Percentiles rank a stretch among this genome's conserved stretches.
Conservation (phyloP, 1,140 invertebrate genomes). For the Brachionus angularis region DNA sequence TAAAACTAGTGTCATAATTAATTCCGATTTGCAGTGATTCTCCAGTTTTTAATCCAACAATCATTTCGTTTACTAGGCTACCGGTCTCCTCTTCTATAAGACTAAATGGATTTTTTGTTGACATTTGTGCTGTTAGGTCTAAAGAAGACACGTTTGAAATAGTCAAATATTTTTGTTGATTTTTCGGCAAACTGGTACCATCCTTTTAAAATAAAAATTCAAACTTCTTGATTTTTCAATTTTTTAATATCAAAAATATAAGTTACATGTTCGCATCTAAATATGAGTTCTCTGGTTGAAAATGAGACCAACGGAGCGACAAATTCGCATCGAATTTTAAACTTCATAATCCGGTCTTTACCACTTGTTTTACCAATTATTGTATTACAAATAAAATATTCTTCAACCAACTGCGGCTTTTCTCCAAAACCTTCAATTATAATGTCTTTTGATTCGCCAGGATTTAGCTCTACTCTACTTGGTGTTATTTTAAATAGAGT, state of each 20-base stretch:
- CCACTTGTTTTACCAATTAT: conserved; percentile 57
- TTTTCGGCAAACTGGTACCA: neutral
- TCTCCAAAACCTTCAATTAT: conserved; percentile 53
- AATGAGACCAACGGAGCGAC: conserved; percentile 56
- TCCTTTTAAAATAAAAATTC: neutral
- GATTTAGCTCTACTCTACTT: conserved; percentile 53
- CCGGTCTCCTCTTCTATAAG: conserved; percentile 47
- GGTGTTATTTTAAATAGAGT: conserved; percentile 55
- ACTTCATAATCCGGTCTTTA: conserved; percentile 56
- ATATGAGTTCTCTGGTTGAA: conserved; percentile 48
- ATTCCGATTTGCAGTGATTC: conserved; percentile 16
- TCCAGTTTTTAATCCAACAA: conserved; percentile 3
- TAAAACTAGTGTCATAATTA: conserved; percentile 22
- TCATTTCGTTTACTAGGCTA: neutral
- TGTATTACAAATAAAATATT: conserved; percentile 54
- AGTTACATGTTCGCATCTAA: conserved; percentile 42
- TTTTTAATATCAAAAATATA: neutral
- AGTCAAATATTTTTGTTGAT: conserved; percentile 50
- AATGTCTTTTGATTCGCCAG: conserved; percentile 52
- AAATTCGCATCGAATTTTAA: conserved; percentile 55
- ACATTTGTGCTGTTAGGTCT: conserved; percentile 52
- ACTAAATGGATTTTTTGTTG: conserved; percentile 53
- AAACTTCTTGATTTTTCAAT: neutral
- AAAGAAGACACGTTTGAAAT: conserved; percentile 57
- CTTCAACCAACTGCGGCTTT: conserved; percentile 53